These are phyloP conservation scores for Scartelaos histophorus DNA, from an alignment of 2,113 vertebrate species.

Conservation along the genomic window DNA sequence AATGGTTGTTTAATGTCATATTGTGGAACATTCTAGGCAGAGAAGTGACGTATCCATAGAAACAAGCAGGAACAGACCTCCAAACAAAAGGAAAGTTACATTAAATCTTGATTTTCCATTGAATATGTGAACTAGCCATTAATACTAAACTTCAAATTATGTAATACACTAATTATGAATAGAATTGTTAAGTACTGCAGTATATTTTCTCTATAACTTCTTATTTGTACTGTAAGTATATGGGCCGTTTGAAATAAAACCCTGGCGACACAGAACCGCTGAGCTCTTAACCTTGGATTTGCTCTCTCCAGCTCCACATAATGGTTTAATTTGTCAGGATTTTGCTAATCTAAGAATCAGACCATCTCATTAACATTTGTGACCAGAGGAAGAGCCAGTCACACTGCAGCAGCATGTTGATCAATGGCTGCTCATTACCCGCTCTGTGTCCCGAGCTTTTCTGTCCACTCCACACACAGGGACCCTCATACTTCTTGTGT, in stretches of 20 bases:
- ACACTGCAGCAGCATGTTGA: background rate
- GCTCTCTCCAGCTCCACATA: background rate
- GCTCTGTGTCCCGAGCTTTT: background rate
- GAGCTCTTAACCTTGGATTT: background rate
- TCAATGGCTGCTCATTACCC: background rate
- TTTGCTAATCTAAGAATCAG: background rate
- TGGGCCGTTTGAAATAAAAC: background rate
- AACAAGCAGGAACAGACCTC: too few species aligned
- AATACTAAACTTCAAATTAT: too few species aligned
- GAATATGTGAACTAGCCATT: too few species aligned
- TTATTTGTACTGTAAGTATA: background rate
- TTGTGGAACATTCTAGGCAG: too few species aligned
- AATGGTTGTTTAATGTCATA: too few species aligned
- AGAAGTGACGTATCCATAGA: too few species aligned
- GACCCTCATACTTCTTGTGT: background rate
- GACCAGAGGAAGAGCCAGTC: background rate
- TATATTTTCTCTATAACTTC: too few species aligned
- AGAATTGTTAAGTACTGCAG: too few species aligned
- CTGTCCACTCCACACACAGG: background rate
- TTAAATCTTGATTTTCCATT: too few species aligned
- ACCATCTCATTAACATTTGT: slow-evolving; percentile 1
- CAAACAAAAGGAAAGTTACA: too few species aligned
- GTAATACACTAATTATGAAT: too few species aligned
- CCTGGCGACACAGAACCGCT: background rate
- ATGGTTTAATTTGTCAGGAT: background rate